Evolutionary conservation across 2,888 invertebrate genomes (phyloP).

Genomic region (Athripsodes cinereus): DNA sequence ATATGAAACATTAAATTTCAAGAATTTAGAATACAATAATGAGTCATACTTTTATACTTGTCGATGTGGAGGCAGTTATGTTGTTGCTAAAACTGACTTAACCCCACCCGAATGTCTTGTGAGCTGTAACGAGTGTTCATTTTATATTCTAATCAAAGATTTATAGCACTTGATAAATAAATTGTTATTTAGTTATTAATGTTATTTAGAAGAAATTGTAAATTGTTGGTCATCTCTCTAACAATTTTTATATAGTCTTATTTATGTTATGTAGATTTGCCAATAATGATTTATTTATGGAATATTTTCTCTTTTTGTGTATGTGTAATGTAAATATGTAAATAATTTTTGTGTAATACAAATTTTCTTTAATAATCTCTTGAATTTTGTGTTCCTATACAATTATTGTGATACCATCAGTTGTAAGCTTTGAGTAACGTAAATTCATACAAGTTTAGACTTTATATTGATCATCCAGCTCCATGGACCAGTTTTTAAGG

Average conservation of each 20-base stretch:
- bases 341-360: background rate
- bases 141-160: slow-evolving; percentile 52
- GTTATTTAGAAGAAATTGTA: too few species aligned
- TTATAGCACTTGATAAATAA: too few species aligned
- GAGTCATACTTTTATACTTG: slow-evolving; percentile 51
- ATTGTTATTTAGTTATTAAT: too few species aligned
- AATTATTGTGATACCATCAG: background rate
- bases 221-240: too few species aligned
- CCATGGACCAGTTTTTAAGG: too few species aligned
- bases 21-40: slow-evolving; percentile 39
- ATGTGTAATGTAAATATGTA: background rate
- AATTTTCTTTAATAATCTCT: background rate
- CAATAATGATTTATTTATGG: too few species aligned
- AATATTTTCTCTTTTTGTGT: background rate
- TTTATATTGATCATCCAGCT: too few species aligned
- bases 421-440: background rate
- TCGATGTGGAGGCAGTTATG: slow-evolving; percentile 63
- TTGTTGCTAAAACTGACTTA: slow-evolving; percentile 38
- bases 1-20: slow-evolving; percentile 50
- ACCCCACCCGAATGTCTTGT: slow-evolving; percentile 44
- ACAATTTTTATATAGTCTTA: too few species aligned
- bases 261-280: too few species aligned
- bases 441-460: background rate
- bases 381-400: background rate
- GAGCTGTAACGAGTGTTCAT: slow-evolving; percentile 69